phyloP scores from a whole-genome alignment of 2,888 invertebrate genomes.

The Caenorhabditis becei region DNA sequence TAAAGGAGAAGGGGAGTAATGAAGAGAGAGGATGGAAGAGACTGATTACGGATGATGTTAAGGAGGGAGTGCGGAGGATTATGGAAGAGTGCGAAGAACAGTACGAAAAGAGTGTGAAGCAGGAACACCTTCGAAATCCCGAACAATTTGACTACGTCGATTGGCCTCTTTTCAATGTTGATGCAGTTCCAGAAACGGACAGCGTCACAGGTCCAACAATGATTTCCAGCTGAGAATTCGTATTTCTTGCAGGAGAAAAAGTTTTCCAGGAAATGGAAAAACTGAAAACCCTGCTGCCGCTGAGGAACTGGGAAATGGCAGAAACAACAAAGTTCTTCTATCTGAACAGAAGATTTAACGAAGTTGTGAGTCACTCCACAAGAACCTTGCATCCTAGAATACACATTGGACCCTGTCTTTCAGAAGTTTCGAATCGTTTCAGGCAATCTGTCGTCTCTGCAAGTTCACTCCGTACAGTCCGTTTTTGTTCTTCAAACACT shows the following conservation, averaged over 20 bases:
- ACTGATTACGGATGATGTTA: too few species aligned
- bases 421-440: neutral
- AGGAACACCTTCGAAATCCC: too few species aligned
- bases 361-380: neutral
- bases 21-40: too few species aligned
- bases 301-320: neutral
- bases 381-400: too few species aligned
- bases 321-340: neutral
- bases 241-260: conserved; percentile 13
- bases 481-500: conserved; percentile 12
- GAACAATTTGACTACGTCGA: too few species aligned
- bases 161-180: conserved; percentile 13
- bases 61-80: too few species aligned
- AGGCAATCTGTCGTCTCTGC: conserved; percentile 28
- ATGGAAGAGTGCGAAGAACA: too few species aligned
- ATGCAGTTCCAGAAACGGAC: conserved; percentile 7
- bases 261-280: conserved; percentile 10
- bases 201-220: conserved; percentile 6
- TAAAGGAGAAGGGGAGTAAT: neutral
- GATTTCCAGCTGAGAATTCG: neutral
- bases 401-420: too few species aligned
- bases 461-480: conserved; percentile 19
- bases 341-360: neutral
- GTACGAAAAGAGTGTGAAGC: too few species aligned
- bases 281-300: neutral